Conservation (phyloP, 1,140 invertebrate species). For the Gonatopus flavifemur region DNA sequence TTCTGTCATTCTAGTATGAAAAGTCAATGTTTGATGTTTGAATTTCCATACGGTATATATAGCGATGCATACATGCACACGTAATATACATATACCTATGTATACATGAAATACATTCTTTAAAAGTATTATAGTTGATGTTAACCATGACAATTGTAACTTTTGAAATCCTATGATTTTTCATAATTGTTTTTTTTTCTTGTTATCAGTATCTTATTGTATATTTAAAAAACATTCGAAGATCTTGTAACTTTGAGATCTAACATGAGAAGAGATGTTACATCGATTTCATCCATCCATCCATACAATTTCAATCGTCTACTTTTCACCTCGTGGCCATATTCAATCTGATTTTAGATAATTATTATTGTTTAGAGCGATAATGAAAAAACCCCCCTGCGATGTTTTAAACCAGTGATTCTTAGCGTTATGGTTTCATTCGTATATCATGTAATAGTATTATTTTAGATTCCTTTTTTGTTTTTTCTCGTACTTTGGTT, state of each 20-base stretch:
- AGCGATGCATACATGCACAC: no score
- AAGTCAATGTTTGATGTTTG: no score
- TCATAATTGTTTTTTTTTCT: no score
- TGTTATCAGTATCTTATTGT: constrained; percentile 5
- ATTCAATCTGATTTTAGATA: not conserved
- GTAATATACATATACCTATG: no score
- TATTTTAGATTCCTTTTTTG: no score
- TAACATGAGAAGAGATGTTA: constrained; percentile 3
- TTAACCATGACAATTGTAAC: constrained; percentile 5
- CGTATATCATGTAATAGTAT: no score
- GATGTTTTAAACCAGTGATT: no score
- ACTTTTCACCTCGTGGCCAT: no score
- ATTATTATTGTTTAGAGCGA: not conserved
- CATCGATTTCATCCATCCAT: constrained; percentile 5
- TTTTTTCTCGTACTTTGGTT: no score
- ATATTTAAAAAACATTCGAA: not conserved
- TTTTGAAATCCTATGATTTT: constrained; percentile 18
- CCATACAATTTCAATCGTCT: no score
- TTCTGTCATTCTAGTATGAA: not conserved
- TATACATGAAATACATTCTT: constrained; percentile 7
- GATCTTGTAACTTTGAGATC: not conserved
- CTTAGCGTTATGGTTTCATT: no score
- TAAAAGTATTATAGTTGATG: constrained; percentile 6
- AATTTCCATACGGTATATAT: no score
- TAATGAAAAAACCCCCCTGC: not conserved